Conservation (phyloP, 2,113 vertebrate species). For the Cinclus mexicanus region DNA sequence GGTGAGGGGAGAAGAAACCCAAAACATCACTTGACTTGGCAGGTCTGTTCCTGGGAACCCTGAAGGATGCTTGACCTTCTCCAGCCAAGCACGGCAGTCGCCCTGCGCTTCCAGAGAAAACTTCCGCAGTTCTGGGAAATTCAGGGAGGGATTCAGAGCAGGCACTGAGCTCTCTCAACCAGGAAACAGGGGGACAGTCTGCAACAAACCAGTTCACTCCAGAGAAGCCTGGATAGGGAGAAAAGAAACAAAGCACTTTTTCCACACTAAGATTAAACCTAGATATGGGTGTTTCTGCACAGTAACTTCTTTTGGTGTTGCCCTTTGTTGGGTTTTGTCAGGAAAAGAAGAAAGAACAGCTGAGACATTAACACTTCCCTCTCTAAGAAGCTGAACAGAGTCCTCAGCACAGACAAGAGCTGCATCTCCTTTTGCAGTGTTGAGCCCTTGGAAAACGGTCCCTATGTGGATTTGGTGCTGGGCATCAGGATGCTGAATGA, state of each 20-base stretch:
- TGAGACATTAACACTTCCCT: neutral
- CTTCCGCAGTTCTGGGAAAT: neutral
- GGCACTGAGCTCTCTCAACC: neutral
- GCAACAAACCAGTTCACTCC: neutral
- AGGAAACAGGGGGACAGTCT: neutral
- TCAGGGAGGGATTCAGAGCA: neutral
- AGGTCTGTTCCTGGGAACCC: constrained; percentile 2
- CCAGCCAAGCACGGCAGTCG: accelerated
- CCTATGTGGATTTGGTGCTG: neutral
- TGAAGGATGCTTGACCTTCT: constrained; percentile 32
- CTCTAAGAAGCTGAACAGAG: neutral
- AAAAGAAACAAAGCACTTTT: neutral
- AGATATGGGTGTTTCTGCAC: neutral
- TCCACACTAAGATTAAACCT: neutral
- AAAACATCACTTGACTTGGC: constrained; percentile 33
- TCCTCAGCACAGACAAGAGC: neutral
- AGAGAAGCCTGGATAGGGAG: neutral
- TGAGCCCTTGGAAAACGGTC: neutral
- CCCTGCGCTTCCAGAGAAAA: neutral
- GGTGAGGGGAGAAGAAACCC: neutral
- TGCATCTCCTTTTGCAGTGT: neutral
- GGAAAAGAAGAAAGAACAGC: neutral
- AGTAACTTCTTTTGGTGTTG: neutral
- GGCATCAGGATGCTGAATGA: neutral
- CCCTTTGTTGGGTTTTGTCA: neutral